Percentiles rank a stretch among this genome's conserved stretches.
These are phyloP conservation scores for Eulemur rubriventer DNA, from an alignment of 2,797 vertebrate species.

Conservation along the genomic window DNA sequence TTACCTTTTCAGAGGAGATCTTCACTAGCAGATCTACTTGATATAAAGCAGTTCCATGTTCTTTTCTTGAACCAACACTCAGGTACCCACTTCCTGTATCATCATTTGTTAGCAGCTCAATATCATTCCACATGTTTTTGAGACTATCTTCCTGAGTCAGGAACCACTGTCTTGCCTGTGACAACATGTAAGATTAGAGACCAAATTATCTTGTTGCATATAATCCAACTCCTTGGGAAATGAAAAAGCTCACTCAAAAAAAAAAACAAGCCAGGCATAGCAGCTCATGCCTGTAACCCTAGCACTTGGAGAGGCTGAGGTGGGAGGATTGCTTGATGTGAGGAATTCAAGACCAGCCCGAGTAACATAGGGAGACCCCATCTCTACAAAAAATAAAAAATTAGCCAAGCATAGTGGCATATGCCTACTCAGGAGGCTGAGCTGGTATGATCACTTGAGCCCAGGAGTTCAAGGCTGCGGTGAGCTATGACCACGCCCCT, in stretches of 20 bases:
- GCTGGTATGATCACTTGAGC: not conserved
- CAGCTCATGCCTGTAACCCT: not conserved
- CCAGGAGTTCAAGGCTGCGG: not conserved
- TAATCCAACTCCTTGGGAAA: not conserved
- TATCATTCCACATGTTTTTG: constrained; percentile 91
- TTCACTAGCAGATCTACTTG: constrained; percentile 93
- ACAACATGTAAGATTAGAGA: not conserved
- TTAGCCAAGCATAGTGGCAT: not conserved
- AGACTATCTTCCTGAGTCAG: not conserved
- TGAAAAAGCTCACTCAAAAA: not conserved
- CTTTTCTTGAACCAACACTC: constrained; percentile 85
- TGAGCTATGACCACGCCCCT: not conserved
- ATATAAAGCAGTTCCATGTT: constrained; percentile 91
- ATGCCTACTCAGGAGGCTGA: not conserved
- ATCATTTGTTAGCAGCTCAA: constrained; percentile 93
- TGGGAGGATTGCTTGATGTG: not conserved
- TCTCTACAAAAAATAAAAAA: not conserved
- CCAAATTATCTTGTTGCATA: not conserved
- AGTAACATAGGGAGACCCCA: not conserved
- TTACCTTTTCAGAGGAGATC: constrained; percentile 92
- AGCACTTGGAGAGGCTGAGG: not conserved
- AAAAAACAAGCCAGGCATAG: not conserved
- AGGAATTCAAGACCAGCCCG: not conserved
- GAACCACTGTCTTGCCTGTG: constrained; percentile 5
- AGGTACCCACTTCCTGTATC: constrained; percentile 90